Conservation (phyloP, 35 echinoderm and acorn worm species). For the Ptychodera flava region DNA sequence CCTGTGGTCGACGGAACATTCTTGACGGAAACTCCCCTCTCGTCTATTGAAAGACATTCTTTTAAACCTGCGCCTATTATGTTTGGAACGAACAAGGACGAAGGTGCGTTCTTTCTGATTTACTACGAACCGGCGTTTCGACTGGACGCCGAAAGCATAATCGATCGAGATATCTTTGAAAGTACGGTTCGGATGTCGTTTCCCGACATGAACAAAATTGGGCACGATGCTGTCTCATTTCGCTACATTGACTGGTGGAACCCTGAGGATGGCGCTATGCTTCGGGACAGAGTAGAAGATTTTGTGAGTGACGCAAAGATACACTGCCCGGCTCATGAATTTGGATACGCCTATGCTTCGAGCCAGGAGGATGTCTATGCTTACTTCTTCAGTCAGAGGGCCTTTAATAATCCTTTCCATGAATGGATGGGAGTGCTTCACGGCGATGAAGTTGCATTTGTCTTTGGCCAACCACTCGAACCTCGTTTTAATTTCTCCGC, state of each 20-base stretch:
- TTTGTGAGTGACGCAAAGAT: constrained; percentile 61
- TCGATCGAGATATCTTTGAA: constrained; percentile 36
- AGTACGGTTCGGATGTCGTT: constrained; percentile 43
- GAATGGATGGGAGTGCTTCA: constrained; percentile 99
- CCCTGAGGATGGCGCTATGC: constrained; percentile 38
- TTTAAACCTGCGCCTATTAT: constrained; percentile 63
- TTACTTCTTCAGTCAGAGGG: constrained; percentile 72
- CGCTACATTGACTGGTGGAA: constrained; percentile 81
- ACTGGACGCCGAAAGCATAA: constrained; percentile 48
- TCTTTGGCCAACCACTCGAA: constrained; percentile 77
- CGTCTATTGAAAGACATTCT: constrained; percentile 32
- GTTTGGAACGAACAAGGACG: constrained; percentile 75
- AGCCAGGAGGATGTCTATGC: constrained; percentile 59
- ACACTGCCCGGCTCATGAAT: constrained; percentile 61
- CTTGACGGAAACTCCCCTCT: constrained; percentile 50
- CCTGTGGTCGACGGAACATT: constrained; percentile 91
- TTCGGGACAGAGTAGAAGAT: constrained; percentile 66
- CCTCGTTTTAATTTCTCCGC: constrained; percentile 37
- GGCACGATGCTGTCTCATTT: constrained; percentile 65
- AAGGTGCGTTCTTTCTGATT: constrained; percentile 74
- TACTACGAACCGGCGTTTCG: constrained; percentile 52
- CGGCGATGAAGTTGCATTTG: constrained; percentile 86
- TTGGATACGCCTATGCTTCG: constrained; percentile 48
- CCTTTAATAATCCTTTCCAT: constrained; percentile 60
- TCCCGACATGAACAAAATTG: constrained; percentile 61